phyloP scores from a whole-genome alignment of 2,113 vertebrate genomes.

The Leiothrix lutea region DNA sequence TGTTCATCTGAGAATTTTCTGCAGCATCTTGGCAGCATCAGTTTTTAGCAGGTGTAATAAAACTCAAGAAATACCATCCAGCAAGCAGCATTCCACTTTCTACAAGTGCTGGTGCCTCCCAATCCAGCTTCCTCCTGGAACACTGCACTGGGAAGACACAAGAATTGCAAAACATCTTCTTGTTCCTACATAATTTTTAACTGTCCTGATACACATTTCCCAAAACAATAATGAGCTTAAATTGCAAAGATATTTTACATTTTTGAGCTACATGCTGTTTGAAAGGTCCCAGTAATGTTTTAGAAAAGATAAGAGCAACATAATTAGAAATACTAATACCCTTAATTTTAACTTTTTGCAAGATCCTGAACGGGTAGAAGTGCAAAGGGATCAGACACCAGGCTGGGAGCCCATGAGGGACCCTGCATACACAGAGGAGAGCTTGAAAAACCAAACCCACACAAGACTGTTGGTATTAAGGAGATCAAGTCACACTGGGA shows the following conservation, averaged over 20 bases:
- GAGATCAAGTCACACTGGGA: not conserved
- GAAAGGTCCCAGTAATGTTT: not conserved
- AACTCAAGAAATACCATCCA: not conserved
- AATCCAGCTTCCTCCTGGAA: not conserved
- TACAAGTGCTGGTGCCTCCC: not conserved
- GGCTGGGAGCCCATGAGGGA: not conserved
- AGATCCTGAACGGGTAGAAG: not conserved
- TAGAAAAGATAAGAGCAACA: not conserved
- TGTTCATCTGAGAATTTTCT: not conserved
- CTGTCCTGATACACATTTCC: accelerated
- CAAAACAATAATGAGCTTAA: not conserved
- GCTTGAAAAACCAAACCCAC: not conserved
- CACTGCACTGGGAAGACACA: not conserved
- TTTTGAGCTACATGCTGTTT: not conserved
- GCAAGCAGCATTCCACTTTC: not conserved
- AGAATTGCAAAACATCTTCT: not conserved
- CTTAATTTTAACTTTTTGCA: not conserved
- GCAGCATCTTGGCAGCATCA: not conserved
- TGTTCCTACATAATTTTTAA: not conserved
- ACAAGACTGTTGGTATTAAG: not conserved
- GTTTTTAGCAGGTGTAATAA: conserved; percentile 9
- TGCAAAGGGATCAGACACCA: not conserved
- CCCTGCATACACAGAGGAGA: not conserved
- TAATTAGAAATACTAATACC: not conserved
- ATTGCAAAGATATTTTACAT: not conserved